These are phyloP conservation scores for Microcebus jonahi DNA, from an alignment of 2,113 vertebrate genomes.

Conservation along the genomic window DNA sequence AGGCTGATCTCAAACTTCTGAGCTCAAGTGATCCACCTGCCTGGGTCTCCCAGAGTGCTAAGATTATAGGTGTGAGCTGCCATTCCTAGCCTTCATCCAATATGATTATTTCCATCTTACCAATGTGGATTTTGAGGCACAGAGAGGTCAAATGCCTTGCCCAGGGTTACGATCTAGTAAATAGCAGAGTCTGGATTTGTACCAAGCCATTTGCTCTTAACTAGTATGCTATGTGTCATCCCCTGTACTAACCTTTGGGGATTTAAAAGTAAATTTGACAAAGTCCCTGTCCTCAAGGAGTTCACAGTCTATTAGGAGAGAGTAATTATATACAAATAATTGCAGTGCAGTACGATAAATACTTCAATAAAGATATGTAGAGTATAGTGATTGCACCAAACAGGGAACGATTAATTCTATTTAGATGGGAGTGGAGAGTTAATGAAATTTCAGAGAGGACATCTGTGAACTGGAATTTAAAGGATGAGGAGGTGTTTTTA, in stretches of 20 bases:
- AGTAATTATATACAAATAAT: neutral
- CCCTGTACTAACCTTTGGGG: neutral
- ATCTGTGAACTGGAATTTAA: neutral
- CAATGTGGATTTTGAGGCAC: constrained; percentile 22
- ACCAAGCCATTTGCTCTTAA: neutral
- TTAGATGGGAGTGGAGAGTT: neutral
- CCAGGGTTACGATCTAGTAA: neutral
- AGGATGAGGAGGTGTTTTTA: neutral
- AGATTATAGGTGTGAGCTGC: no score
- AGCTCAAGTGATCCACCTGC: no score
- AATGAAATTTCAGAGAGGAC: neutral
- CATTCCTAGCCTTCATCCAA: neutral
- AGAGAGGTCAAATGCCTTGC: neutral
- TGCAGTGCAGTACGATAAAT: neutral
- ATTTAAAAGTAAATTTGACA: constrained; percentile 13
- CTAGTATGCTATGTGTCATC: neutral
- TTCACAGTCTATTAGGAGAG: neutral
- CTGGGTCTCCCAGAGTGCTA: no score
- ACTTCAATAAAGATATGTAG: neutral
- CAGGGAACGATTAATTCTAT: neutral
- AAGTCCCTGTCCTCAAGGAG: neutral
- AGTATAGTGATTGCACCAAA: neutral
- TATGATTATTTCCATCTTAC: neutral
- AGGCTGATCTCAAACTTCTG: no score
- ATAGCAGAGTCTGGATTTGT: neutral